A percentile compares a stretch with the other conserved stretches of the same genome.
Conservation (phyloP, 2,888 invertebrate genomes). For the Apodemia mormo region DNA sequence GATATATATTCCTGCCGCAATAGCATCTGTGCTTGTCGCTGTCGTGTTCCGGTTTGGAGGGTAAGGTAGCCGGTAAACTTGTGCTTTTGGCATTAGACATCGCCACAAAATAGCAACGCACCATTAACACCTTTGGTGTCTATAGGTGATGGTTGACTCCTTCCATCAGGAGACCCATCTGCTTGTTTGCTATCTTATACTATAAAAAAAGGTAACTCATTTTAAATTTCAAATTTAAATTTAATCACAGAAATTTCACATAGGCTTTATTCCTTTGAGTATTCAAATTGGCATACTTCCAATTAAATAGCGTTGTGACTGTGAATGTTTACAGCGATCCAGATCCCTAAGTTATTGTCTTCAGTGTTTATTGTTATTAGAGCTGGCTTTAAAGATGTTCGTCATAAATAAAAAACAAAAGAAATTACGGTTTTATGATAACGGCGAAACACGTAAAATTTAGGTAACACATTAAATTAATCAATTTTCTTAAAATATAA, state of each 20-base stretch:
- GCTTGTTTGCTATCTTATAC: too few relatives aligned
- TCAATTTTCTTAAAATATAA: not conserved
- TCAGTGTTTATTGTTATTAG: not conserved
- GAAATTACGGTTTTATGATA: conserved; percentile 3
- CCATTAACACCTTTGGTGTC: too few relatives aligned
- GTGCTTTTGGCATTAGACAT: too few relatives aligned
- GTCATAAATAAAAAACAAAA: not conserved
- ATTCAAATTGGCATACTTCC: not conserved
- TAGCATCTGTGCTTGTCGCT: too few relatives aligned
- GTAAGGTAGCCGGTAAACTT: too few relatives aligned
- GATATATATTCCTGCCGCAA: too few relatives aligned
- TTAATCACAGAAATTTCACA: not conserved
- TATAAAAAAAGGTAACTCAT: too few relatives aligned
- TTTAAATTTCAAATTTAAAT: too few relatives aligned
- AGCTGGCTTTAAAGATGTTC: not conserved
- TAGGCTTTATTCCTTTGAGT: not conserved
- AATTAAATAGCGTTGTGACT: not conserved
- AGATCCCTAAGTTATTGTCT: not conserved
- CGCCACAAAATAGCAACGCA: too few relatives aligned
- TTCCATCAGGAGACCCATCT: too few relatives aligned
- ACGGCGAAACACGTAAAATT: not conserved
- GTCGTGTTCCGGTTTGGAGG: too few relatives aligned
- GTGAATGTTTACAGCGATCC: not conserved
- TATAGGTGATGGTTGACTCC: too few relatives aligned
- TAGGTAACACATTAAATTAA: not conserved